Conservation (phyloP, 1,140 invertebrate species). For the Cardiocondyla obscurior region DNA sequence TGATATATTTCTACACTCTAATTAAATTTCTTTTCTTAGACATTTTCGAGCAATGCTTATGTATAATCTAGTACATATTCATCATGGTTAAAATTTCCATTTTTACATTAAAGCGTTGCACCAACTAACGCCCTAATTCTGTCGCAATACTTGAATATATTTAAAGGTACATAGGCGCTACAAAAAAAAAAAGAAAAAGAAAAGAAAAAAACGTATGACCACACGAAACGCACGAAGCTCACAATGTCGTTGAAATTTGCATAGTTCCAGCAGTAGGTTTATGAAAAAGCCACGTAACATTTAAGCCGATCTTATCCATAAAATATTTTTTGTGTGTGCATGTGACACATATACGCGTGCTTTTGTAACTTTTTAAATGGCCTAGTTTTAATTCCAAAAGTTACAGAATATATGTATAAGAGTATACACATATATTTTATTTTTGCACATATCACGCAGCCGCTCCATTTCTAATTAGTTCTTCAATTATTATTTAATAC, state of each 20-base stretch:
- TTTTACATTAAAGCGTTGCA: constrained; percentile 21
- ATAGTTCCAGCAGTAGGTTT: not conserved
- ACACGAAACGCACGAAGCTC: not conserved
- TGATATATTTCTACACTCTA: not conserved
- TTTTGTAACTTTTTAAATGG: not conserved
- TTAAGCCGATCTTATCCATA: not conserved
- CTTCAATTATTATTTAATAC: not conserved
- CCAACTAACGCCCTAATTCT: constrained; percentile 26
- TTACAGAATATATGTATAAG: too few relatives aligned
- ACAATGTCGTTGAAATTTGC: constrained; percentile 10
- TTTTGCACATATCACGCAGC: not conserved
- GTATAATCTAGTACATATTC: constrained; percentile 31
- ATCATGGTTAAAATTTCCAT: constrained; percentile 8
- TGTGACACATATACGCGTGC: not conserved
- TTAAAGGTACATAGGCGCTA: not conserved
- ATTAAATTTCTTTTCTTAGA: constrained; percentile 16
- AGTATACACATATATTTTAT: not conserved
- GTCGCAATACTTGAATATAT: constrained; percentile 31
- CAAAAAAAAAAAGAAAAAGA: too few relatives aligned
- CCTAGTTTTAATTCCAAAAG: constrained; percentile 6
- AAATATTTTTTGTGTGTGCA: not conserved
- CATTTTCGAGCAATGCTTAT: not conserved
- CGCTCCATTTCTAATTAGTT: not conserved
- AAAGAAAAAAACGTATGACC: not conserved
- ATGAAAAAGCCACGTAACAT: constrained; percentile 14